Evolutionary conservation across 2,113 vertebrate genomes (phyloP).

Genomic region (Scalopus aquaticus): DNA sequence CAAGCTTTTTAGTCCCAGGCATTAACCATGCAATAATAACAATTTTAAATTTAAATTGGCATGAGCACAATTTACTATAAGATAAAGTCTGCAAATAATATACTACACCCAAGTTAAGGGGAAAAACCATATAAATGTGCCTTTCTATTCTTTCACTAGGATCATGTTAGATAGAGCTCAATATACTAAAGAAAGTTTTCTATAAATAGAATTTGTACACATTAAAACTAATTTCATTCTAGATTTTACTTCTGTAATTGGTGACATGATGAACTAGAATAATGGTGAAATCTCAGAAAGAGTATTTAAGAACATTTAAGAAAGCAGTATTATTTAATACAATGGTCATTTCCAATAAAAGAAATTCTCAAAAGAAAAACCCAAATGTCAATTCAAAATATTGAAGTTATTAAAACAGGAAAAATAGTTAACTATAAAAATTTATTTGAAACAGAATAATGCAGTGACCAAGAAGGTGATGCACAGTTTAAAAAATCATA

Average conservation of each 20-base stretch:
- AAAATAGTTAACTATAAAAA: slow-evolving; percentile 25
- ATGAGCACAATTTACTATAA: neutral
- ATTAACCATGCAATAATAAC: neutral
- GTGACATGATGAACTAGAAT: neutral
- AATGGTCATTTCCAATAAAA: slow-evolving; percentile 36
- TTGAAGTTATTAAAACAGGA: neutral
- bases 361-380: neutral
- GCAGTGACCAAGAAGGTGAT: neutral
- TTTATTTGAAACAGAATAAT: slow-evolving; percentile 44
- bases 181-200: slow-evolving; percentile 16
- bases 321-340: neutral
- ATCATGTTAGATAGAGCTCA: neutral
- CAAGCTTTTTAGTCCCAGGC: neutral
- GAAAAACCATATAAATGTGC: neutral
- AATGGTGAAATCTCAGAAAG: slow-evolving; percentile 17
- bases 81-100: neutral
- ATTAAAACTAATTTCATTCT: slow-evolving; percentile 5
- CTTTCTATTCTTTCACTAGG: neutral
- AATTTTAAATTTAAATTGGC: neutral
- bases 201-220: slow-evolving; percentile 2
- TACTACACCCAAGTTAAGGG: neutral
- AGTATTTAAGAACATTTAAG: slow-evolving; percentile 37
- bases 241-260: slow-evolving; percentile 1
- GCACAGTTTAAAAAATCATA: neutral
- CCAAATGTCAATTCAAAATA: neutral